phyloP scores from a whole-genome alignment of 2,797 vertebrate species.

The Triplophysa yarkandensis region DNA sequence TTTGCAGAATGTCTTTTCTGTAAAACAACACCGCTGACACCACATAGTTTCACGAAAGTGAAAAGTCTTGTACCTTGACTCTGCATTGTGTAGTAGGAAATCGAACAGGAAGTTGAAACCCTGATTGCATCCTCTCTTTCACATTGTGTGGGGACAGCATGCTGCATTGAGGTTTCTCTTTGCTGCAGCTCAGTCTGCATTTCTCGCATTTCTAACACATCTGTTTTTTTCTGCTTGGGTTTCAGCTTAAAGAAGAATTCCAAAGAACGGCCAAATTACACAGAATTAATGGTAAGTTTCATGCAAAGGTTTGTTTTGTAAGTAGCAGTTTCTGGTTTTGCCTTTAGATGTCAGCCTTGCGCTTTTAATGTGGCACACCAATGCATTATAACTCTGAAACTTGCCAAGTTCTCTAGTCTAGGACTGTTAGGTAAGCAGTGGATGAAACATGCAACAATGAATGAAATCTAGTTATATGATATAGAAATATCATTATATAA shows the following conservation, averaged over 20 bases:
- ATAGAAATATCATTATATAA: too few relatives aligned
- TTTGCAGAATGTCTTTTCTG: conserved; percentile 6
- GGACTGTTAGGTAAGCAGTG: background rate
- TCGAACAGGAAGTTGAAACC: conserved; percentile 33
- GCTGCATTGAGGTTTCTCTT: conserved; percentile 10
- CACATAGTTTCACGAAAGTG: conserved; percentile 27
- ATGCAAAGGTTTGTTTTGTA: background rate
- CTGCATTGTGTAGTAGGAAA: background rate
- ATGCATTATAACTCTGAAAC: background rate
- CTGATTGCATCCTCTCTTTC: conserved; percentile 26
- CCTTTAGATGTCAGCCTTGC: conserved; percentile 63
- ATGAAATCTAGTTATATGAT: too few relatives aligned
- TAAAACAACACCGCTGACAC: background rate
- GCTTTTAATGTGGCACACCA: background rate
- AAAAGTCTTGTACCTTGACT: conserved; percentile 8
- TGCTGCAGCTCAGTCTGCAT: background rate
- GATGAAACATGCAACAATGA: too few relatives aligned
- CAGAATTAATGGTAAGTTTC: conserved; percentile 94
- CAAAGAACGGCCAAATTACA: conserved; percentile 94
- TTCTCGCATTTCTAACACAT: background rate
- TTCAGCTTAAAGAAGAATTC: conserved; percentile 98
- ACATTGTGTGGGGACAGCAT: conserved; percentile 8
- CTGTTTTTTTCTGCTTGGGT: conserved; percentile 38
- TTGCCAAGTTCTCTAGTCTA: too few relatives aligned
- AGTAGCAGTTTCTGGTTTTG: conserved; percentile 31